Evolutionary conservation across 2,113 vertebrate species (phyloP), one percentile per base, ranked within the genome.

Genomic region (Rhegmatorhina hoffmannsi): DNA sequence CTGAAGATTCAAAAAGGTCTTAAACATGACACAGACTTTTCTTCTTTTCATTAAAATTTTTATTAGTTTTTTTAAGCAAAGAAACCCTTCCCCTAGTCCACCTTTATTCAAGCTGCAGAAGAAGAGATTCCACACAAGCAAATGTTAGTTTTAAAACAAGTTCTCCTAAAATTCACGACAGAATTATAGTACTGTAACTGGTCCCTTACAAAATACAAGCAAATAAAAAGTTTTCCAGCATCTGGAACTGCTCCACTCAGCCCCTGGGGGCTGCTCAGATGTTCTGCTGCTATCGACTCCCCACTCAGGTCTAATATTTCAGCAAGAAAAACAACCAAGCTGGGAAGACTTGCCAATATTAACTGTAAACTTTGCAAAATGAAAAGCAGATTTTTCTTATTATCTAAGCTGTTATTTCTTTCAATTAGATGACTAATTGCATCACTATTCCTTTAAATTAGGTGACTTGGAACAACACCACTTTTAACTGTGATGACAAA

Each of bases 371-470:
- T 62, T 6, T 43, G 36, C 25, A 78, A 29, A 40, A 82, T 1
- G 36, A 84, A 73, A 89, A 90, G 15, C 63, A 90, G 58, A 43
- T 60, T 94, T 80, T 84, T 82, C 78, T 91, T 84, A 80, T 84
- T 90, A 90, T 83, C 68, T 36, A 6, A 95, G 63, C 25, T 84
- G 53, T 49, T 92, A 86, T 19, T 89, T 70, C 73, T 81, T 85
- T 89, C 79, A 64, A 92, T 86, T 63, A 66, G 44, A 84, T 90
- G 63, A 93, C 68, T 93, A 88, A 94, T 72, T 96, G 79, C 70
- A n/a, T 52, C 79, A 85, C 70, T 89, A 58, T 84, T 91, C 63
- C 70, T 92, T 89, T 64, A 82, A 84, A 83, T 77, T 62, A 58
- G 19, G 34, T 73, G 73, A 58, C 77, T 52, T 40, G 44, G 81